phyloP scores from a whole-genome alignment of 1,140 invertebrate species.

The Sycophila sp. region DNA sequence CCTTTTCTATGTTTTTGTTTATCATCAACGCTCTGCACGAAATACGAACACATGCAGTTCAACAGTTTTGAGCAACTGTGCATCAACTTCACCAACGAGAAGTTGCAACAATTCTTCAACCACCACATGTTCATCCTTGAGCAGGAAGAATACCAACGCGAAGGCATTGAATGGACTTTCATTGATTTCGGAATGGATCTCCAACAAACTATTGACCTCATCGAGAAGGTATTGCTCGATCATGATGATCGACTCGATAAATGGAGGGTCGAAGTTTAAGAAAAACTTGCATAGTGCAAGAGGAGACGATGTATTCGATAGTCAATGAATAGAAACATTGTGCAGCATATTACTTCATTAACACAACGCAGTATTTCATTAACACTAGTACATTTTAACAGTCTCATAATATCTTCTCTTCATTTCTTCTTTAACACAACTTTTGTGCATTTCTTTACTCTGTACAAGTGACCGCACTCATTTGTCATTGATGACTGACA shows the following conservation, averaged over 20 bases:
- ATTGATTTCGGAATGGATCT: constrained; percentile 83
- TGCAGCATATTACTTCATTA: too few relatives aligned
- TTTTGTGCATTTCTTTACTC: neutral
- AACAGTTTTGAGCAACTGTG: constrained; percentile 69
- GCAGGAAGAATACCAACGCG: constrained; percentile 78
- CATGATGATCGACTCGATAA: constrained; percentile 26
- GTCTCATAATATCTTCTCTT: neutral
- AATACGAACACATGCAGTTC: constrained; percentile 58
- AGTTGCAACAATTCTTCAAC: constrained; percentile 80
- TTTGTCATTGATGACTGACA: constrained; percentile 9
- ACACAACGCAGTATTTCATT: neutral
- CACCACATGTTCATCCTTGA: constrained; percentile 81
- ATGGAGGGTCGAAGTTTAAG: constrained; percentile 16
- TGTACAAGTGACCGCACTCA: neutral
- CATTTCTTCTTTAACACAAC: neutral
- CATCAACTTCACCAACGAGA: constrained; percentile 84
- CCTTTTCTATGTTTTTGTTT: constrained; percentile 49
- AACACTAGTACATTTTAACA: neutral
- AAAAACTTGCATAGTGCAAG: neutral
- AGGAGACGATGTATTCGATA: constrained; percentile 5
- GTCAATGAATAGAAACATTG: constrained; percentile 11
- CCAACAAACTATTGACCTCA: constrained; percentile 77
- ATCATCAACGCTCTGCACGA: constrained; percentile 28
- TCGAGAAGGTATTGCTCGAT: constrained; percentile 73
- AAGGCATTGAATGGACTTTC: constrained; percentile 77